Conservation (phyloP, 1,140 invertebrate genomes). For the Dinoponera quadriceps region DNA sequence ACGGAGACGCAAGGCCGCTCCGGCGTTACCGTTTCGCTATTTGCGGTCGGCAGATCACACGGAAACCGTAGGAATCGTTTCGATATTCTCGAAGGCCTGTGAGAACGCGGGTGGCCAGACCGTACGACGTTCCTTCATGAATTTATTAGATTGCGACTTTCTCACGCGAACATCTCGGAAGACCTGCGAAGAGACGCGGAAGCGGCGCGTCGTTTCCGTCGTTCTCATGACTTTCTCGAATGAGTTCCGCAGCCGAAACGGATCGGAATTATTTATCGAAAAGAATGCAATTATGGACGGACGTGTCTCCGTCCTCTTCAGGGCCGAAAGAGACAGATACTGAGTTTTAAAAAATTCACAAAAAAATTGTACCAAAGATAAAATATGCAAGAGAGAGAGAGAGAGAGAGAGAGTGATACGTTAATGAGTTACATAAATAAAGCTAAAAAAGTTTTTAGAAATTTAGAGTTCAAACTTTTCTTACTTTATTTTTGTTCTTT, state of each 20-base stretch:
- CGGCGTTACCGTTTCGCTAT: slow-evolving; percentile 58
- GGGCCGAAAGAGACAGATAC: too few species aligned
- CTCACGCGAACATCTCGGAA: slow-evolving; percentile 65
- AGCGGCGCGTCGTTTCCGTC: slow-evolving; percentile 17
- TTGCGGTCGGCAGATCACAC: slow-evolving; percentile 72
- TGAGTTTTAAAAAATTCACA: too few species aligned
- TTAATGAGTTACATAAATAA: too few species aligned
- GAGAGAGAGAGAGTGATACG: too few species aligned
- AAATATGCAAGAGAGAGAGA: too few species aligned
- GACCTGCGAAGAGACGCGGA: slow-evolving; percentile 35
- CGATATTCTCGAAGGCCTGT: slow-evolving; percentile 65
- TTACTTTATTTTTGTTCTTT: not conserved
- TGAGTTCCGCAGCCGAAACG: not conserved
- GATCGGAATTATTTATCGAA: slow-evolving; percentile 12
- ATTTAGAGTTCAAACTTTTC: not conserved
- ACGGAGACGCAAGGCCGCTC: not conserved
- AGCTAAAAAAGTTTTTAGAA: not conserved
- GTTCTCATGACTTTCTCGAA: slow-evolving; percentile 42
- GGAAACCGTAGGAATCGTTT: slow-evolving; percentile 64
- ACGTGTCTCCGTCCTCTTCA: not conserved
- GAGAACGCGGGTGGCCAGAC: slow-evolving; percentile 62
- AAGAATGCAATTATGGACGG: not conserved
- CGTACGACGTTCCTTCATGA: slow-evolving; percentile 62
- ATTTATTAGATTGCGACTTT: slow-evolving; percentile 76
- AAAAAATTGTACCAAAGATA: too few species aligned